phyloP scores from a whole-genome alignment of 2,888 invertebrate genomes.

The Crocallis elinguaria region DNA sequence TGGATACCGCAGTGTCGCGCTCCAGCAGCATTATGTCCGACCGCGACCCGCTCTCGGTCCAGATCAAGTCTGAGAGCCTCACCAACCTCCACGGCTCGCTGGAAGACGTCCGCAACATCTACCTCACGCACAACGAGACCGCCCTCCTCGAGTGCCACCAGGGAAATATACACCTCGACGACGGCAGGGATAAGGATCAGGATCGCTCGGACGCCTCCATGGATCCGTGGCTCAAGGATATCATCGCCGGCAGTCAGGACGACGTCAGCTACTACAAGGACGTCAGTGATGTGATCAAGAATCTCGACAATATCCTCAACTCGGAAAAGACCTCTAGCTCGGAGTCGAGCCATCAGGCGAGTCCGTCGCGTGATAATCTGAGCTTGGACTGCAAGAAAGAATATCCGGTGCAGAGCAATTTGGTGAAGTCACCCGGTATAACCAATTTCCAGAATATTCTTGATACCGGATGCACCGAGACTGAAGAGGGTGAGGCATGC shows the following conservation, averaged over 20 bases:
- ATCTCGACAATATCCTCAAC: slow-evolving; percentile 86
- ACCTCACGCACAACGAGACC: slow-evolving; percentile 75
- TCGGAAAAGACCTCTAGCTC: slow-evolving; percentile 86
- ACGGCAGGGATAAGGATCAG: slow-evolving; percentile 59
- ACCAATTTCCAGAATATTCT: slow-evolving; percentile 75
- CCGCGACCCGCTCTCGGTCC: slow-evolving; percentile 67
- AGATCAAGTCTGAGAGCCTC: slow-evolving; percentile 82
- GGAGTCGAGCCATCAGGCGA: slow-evolving; percentile 84
- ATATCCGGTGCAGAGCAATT: slow-evolving; percentile 68
- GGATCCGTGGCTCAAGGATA: slow-evolving; percentile 86
- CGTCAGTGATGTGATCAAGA: slow-evolving; percentile 86
- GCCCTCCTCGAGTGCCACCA: slow-evolving; percentile 73
- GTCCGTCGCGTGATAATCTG: slow-evolving; percentile 79
- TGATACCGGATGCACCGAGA: slow-evolving; percentile 59
- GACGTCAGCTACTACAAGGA: slow-evolving; percentile 86
- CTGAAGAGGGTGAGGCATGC: slow-evolving; percentile 50
- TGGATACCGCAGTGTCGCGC: slow-evolving; percentile 70
- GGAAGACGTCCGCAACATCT: slow-evolving; percentile 83
- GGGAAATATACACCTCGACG: slow-evolving; percentile 67
- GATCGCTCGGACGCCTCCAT: slow-evolving; percentile 76
- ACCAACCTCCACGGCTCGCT: slow-evolving; percentile 89
- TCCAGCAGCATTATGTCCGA: slow-evolving; percentile 78
- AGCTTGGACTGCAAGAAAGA: slow-evolving; percentile 79
- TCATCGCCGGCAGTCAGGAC: slow-evolving; percentile 84
- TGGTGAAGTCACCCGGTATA: slow-evolving; percentile 79